phyloP scores from a whole-genome alignment of 2,797 vertebrate genomes.

The Merluccius polli region DNA sequence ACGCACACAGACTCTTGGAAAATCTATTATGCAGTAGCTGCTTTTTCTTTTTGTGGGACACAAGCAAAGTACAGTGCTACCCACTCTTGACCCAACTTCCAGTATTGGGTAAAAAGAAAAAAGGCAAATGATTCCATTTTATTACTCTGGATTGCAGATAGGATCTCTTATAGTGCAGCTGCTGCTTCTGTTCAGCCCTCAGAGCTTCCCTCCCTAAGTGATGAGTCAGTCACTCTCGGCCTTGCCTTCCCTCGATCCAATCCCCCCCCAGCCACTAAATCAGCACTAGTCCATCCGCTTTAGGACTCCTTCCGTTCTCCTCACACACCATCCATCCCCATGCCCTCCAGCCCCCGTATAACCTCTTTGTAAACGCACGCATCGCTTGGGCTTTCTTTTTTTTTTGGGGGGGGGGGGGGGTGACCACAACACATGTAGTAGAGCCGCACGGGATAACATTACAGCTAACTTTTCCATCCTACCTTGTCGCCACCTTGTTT shows the following conservation, averaged over 20 bases:
- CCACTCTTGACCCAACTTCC: constrained; percentile 27
- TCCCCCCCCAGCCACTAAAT: constrained; percentile 24
- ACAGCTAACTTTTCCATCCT: constrained; percentile 13
- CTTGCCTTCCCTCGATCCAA: constrained; percentile 15
- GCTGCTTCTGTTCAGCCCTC: constrained; percentile 42
- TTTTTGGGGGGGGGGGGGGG: too few relatives aligned
- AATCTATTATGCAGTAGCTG: constrained; percentile 22
- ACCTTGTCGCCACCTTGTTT: constrained; percentile 2
- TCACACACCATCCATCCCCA: background rate
- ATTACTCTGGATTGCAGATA: constrained; percentile 30
- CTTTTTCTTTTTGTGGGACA: constrained; percentile 20
- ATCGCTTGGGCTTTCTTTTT: constrained; percentile 30
- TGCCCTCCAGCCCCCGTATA: background rate
- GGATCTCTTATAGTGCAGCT: constrained; percentile 36
- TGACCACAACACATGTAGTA: constrained; percentile 47
- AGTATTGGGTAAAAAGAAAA: constrained; percentile 28
- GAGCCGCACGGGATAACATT: constrained; percentile 28
- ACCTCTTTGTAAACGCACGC: background rate
- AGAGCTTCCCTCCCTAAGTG: constrained; percentile 59
- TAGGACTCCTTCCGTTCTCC: constrained; percentile 16
- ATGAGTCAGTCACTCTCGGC: constrained; percentile 36
- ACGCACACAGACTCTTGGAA: constrained; percentile 8
- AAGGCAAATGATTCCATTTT: constrained; percentile 49
- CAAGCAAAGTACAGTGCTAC: constrained; percentile 25
- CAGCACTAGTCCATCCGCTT: constrained; percentile 44